Evolutionary conservation across 1,140 invertebrate species (phyloP), one percentile per base, ranked within the genome.

Genomic region (Ceratosolen fusciceps): DNA sequence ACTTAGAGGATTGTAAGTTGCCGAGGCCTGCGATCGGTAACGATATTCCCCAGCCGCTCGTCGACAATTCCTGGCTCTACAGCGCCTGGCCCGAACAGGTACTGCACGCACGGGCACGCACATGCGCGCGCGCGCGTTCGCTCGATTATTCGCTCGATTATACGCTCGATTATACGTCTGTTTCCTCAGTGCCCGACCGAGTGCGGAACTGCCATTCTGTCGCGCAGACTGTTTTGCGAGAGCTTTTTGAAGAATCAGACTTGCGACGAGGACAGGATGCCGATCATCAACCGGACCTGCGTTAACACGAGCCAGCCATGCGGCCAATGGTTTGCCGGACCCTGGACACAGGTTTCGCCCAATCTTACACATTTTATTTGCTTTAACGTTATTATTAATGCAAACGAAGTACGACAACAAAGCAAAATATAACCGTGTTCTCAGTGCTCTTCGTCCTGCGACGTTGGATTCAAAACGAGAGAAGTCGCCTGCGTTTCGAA

Each of bases 311-410:
- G 92, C 58, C 91, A 89, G 81, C 9, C 95, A 94, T 85, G 92
- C 29, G 93, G 92, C 0, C 91, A 93, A 81, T 96, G 94, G 95
- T 94, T 93, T 81, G 86, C 90, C 29, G 93, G 94, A 26, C 91
- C 93, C 1, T 95, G 95, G 94, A 88, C 91, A 3, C 86, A 92
- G 87, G 92, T 92, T 26, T n/a, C 5, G 12, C 12, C 12, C 12
- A 43, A 43, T 43, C 5, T 7, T 43, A 43, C 12, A 7, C n/a
- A 7, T 43, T 5, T 43, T 12, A 43, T 43, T 12, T 43, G 39
- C 12, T 43, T 43, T 43, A n/a, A 43, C 39, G 12, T 43, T 43
- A 43, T 43, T 43, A 12, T 43, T 43, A 43, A 43, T n/a, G n/a
- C n/a, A n/a, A n/a, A n/a, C n/a, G n/a, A n/a, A n/a, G n/a, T n/a